These are phyloP conservation scores for Zaprionus lineosus DNA, from an alignment of 2,888 invertebrate species.

Conservation along the genomic window DNA sequence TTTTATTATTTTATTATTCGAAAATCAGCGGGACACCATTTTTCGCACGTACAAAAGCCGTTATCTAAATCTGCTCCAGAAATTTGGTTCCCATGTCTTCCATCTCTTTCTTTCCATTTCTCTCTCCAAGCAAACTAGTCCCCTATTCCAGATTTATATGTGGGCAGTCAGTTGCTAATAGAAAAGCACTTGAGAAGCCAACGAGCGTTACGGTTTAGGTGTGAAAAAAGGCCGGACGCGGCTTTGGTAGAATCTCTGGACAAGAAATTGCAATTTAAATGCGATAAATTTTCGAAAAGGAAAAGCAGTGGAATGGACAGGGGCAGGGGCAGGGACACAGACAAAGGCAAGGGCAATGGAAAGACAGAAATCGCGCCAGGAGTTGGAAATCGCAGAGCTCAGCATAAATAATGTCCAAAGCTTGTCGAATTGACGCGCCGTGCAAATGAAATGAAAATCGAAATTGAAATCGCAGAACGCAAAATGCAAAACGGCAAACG, in stretches of 20 bases:
- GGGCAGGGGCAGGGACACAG: too few relatives aligned
- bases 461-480: constrained; percentile 53
- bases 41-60: too few relatives aligned
- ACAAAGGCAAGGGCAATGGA: too few relatives aligned
- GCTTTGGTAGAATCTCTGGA: constrained; percentile 25
- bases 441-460: constrained; percentile 77
- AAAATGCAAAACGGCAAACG: too few relatives aligned
- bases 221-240: constrained; percentile 62
- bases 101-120: not conserved
- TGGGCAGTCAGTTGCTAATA: constrained; percentile 61
- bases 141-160: constrained; percentile 1
- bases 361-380: constrained; percentile 43
- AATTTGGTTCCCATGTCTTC: too few relatives aligned
- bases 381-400: constrained; percentile 28
- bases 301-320: too few relatives aligned
- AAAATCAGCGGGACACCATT: too few relatives aligned
- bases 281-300: constrained; percentile 69
- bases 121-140: constrained; percentile 14
- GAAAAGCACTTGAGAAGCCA: constrained; percentile 60
- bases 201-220: constrained; percentile 71
- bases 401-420: constrained; percentile 62
- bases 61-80: too few relatives aligned
- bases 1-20: too few relatives aligned
- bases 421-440: constrained; percentile 57
- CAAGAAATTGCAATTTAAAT: constrained; percentile 78